These are phyloP conservation scores for Battus philenor DNA, from an alignment of 1,140 invertebrate species.

Conservation along the genomic window DNA sequence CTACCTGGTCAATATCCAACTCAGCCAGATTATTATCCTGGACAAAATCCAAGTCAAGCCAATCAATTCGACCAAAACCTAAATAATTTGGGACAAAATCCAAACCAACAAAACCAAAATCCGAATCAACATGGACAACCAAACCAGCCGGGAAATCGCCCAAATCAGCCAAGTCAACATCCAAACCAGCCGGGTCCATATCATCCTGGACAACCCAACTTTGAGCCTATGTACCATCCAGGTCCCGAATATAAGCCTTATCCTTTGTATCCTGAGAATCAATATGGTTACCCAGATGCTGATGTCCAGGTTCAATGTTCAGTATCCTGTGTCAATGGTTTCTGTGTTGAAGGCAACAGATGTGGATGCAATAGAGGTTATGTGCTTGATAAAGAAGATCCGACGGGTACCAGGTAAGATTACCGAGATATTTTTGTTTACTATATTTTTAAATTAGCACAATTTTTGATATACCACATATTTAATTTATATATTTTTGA, in stretches of 20 bases:
- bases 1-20: constrained; percentile 8
- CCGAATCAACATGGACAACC: neutral
- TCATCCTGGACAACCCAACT: constrained; percentile 7
- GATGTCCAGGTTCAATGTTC: constrained; percentile 56
- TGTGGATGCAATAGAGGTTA: constrained; percentile 76
- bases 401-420: constrained; percentile 45
- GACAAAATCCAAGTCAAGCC: neutral
- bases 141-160: neutral
- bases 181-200: neutral
- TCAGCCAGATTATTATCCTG: constrained; percentile 5
- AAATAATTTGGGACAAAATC: constrained; percentile 5
- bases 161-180: neutral
- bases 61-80: neutral
- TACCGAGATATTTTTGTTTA: neutral
- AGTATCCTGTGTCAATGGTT: constrained; percentile 72
- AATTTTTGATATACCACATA: too few relatives aligned
- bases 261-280: constrained; percentile 17
- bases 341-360: constrained; percentile 68
- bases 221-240: constrained; percentile 5
- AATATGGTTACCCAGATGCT: constrained; percentile 8
- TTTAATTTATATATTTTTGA: neutral
- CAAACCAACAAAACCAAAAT: neutral
- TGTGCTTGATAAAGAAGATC: constrained; percentile 54
- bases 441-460: too few relatives aligned
- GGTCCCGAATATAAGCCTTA: constrained; percentile 4